Percentiles rank a stretch among this genome's conserved stretches.
Evolutionary conservation across 2,797 vertebrate species (phyloP).

Genomic region (Taeniopygia guttata): DNA sequence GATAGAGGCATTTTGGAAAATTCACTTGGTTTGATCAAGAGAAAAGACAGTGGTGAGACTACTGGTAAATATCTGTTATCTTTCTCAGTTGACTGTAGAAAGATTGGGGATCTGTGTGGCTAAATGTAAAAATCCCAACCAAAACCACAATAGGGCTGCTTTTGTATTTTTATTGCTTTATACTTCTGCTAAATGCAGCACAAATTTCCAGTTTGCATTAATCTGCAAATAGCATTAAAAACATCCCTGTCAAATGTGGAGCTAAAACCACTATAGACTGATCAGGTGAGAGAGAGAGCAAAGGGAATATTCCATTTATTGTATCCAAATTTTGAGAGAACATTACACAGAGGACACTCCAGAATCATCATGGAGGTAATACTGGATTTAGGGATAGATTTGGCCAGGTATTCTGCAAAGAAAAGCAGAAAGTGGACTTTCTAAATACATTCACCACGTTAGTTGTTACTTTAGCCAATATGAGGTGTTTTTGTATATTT

Average conservation of each 20-base stretch:
- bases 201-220: not conserved
- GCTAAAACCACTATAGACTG: not conserved
- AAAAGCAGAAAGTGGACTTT: not conserved
- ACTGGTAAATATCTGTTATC: not conserved
- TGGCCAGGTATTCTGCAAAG: not conserved
- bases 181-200: not conserved
- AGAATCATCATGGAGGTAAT: not conserved
- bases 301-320: not conserved
- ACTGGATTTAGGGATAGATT: not conserved
- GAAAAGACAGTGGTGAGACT: not conserved
- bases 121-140: not conserved
- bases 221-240: not conserved
- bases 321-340: not conserved
- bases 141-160: fast-evolving
- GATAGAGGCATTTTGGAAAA: not conserved
- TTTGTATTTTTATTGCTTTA: not conserved
- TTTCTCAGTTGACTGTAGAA: not conserved
- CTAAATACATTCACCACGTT: not conserved
- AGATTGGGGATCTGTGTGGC: not conserved
- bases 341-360: not conserved
- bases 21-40: not conserved
- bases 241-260: not conserved
- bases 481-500: not conserved
- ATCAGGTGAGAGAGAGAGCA: not conserved
- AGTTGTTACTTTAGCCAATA: not conserved